Evolutionary conservation across 2,888 invertebrate genomes (phyloP).

Genomic region (Nephrotoma flavescens): DNA sequence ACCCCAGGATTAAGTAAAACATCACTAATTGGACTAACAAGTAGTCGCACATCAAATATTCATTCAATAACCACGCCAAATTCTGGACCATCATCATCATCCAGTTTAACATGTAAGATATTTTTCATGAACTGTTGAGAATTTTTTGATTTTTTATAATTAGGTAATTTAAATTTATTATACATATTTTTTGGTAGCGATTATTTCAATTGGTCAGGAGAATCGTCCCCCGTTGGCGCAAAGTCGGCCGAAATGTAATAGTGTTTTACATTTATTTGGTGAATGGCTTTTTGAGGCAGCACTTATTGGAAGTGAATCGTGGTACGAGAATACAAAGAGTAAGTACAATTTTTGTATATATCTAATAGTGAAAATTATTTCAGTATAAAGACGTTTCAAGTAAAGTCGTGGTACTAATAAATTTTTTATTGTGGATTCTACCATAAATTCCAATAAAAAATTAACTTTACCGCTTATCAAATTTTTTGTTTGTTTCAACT

Average conservation of each 20-base stretch:
- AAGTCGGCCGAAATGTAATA: conserved; percentile 81
- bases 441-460: too few relatives aligned
- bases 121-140: conserved; percentile 6
- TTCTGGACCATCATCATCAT: conserved; percentile 52
- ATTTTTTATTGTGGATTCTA: too few relatives aligned
- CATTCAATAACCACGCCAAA: conserved; percentile 52
- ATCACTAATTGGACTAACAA: conserved; percentile 63
- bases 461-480: too few relatives aligned
- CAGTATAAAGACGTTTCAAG: not conserved
- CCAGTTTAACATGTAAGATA: conserved; percentile 47
- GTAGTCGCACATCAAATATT: conserved; percentile 52
- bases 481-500: too few relatives aligned
- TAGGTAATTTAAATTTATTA: conserved; percentile 7
- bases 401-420: not conserved
- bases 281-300: conserved; percentile 96
- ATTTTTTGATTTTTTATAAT: conserved; percentile 13
- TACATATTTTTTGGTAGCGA: conserved; percentile 34
- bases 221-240: conserved; percentile 54
- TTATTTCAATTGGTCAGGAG: conserved; percentile 42
- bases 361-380: not conserved
- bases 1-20: conserved; percentile 60
- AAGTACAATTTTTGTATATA: conserved; percentile 15
- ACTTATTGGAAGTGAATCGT: conserved; percentile 64
- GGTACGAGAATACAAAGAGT: conserved; percentile 41
- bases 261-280: conserved; percentile 87